Base-by-base conservation (phyloP, 2,113 vertebrate genomes). In the Nycticebus coucang region DNA sequence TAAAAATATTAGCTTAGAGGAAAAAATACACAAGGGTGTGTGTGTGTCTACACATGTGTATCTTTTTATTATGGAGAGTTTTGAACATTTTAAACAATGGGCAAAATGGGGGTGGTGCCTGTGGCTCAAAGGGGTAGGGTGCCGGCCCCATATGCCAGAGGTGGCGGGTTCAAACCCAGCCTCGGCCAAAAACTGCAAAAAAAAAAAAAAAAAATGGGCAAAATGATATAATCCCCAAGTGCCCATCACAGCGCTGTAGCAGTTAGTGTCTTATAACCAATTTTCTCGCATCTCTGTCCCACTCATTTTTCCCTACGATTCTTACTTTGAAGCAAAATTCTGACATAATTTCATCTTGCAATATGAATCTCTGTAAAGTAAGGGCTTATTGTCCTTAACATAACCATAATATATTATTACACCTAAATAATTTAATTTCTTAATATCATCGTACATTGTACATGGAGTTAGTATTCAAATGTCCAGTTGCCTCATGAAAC, bases 271-370 rank as follows among this genome's bases (percentile, higher is more conserved):
- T 89, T 1, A 18, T 35, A 33, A 75, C 37, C 66, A 69, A 3
- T 89, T 86, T 69, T 89, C 12, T 75, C 35, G 10, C 10, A 2
- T 88, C 28, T 86, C 13, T 72, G 7, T 74, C 55, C 53, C 53
- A 77, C 9, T 69, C 28, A 68, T 12, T 89, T 35, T 64, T 13
- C 30, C 12, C 13, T 66, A 12, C 15, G 4, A 85, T 68, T 68
- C 80, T 89, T 81, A 77, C 69, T 87, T 86, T 68, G 22, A 92
- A 93, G 41, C 90, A 93, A 81, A 93, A 71, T 69, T 7, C n/a
- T 69, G 86, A 50, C 28, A 30, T 80, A 64, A 75, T 89, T 89
- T 81, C 9, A 59, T 41, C 57, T 79, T 72, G 92, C 24, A 80
- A 6, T 74, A 41, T 81, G 2, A 86, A 41, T 60, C 33, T 85